These are phyloP conservation scores for Caenorhabditis angaria DNA, from an alignment of 2,888 invertebrate species.

Conservation along the genomic window DNA sequence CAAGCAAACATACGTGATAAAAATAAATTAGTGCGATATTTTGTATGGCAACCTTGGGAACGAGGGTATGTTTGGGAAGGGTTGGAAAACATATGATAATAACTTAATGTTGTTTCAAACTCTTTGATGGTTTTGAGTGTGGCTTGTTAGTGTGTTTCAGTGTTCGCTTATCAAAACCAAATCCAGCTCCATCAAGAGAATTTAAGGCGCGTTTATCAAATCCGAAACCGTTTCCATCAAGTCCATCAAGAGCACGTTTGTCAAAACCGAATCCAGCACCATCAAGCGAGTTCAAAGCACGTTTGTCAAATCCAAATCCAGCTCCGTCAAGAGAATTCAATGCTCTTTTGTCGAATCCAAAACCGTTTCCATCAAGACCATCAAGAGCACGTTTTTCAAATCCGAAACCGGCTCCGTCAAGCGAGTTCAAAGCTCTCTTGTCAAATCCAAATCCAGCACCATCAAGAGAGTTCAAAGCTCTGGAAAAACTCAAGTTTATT, in stretches of 20 bases:
- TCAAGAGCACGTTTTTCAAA: conserved; percentile 47
- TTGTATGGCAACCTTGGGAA: background rate
- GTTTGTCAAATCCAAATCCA: conserved; percentile 46
- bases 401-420: conserved; percentile 44
- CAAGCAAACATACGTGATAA: conserved; percentile 5
- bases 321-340: conserved; percentile 38
- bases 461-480: conserved; percentile 23
- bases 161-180: background rate
- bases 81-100: background rate
- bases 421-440: conserved; percentile 49
- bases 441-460: conserved; percentile 55
- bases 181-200: background rate
- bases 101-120: conserved; percentile 27
- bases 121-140: conserved; percentile 29
- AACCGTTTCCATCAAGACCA: conserved; percentile 39
- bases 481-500: conserved; percentile 13
- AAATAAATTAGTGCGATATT: background rate
- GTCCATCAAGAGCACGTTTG: conserved; percentile 29
- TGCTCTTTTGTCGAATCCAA: conserved; percentile 37
- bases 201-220: conserved; percentile 40
- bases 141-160: conserved; percentile 20
- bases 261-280: conserved; percentile 17
- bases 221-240: conserved; percentile 45
- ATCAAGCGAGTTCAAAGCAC: conserved; percentile 1
- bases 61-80: background rate